Conservation (phyloP, 2,113 vertebrate species). For the Clarias magur region DNA sequence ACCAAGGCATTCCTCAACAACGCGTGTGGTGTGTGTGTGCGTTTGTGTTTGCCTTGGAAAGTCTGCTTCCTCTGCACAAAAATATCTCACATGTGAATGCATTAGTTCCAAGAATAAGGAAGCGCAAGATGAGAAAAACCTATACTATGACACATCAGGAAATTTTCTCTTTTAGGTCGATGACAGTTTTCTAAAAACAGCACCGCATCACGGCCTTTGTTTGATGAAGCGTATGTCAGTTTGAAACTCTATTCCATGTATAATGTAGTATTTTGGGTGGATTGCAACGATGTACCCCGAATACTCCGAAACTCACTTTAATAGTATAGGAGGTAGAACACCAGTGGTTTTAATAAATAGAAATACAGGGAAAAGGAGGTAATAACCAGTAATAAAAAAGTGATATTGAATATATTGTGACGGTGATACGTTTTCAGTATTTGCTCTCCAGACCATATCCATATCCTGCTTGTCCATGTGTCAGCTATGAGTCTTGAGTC, state of each 20-base stretch:
- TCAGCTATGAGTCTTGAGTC: neutral
- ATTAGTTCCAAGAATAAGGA: neutral
- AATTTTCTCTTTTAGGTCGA: neutral
- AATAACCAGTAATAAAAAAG: neutral
- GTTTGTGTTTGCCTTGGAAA: neutral
- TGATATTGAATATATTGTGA: neutral
- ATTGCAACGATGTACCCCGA: neutral
- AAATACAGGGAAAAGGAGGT: neutral
- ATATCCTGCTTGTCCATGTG: neutral
- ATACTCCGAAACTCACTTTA: neutral
- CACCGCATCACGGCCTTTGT: neutral
- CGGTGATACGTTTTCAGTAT: neutral
- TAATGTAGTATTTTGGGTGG: neutral
- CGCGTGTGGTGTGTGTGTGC: conserved; percentile 20
- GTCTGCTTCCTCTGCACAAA: conserved; percentile 1
- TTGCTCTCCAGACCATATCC: neutral
- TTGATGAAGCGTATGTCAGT: neutral
- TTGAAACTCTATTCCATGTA: neutral
- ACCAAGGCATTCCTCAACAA: conserved; percentile 20
- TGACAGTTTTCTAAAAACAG: neutral
- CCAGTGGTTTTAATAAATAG: neutral
- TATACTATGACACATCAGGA: neutral
- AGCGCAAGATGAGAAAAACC: neutral
- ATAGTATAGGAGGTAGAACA: neutral
- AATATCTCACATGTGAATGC: conserved; percentile 2